Percentiles rank a stretch among this genome's conserved stretches.
These are phyloP conservation scores for Ctenicera cuprea DNA, from an alignment of 2,888 invertebrate genomes.

Conservation along the genomic window DNA sequence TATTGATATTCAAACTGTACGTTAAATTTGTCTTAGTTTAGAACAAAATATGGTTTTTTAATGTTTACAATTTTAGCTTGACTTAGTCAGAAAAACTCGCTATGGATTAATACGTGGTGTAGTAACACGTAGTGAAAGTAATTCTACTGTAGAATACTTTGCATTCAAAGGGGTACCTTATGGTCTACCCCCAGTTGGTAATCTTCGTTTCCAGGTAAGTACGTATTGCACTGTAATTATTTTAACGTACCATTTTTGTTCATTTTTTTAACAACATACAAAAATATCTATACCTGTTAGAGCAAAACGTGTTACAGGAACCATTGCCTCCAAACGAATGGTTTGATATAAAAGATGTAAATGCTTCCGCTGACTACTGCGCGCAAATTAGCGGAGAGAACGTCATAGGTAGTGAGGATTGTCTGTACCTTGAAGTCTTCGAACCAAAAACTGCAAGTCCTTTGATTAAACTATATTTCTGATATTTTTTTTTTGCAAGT, in stretches of 20 bases:
- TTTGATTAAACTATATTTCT: too few relatives aligned
- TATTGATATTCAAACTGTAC: too few relatives aligned
- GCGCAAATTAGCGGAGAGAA: conserved; percentile 27
- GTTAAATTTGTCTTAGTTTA: too few relatives aligned
- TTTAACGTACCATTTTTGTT: too few relatives aligned
- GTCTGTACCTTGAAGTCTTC: conserved; percentile 40
- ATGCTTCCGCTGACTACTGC: conserved; percentile 4
- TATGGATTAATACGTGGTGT: conserved; percentile 11
- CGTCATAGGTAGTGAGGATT: conserved; percentile 47
- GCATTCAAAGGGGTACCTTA: conserved; percentile 44
- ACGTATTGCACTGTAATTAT: too few relatives aligned
- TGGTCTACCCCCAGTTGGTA: conserved; percentile 60
- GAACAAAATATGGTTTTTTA: too few relatives aligned
- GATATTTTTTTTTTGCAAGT: background rate
- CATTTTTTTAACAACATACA: too few relatives aligned
- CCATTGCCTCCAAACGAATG: conserved; percentile 12
- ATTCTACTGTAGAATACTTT: background rate
- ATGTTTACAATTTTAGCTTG: background rate
- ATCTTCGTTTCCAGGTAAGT: conserved; percentile 60
- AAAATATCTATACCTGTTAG: too few relatives aligned
- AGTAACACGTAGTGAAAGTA: background rate
- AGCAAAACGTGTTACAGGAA: too few relatives aligned
- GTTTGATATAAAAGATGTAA: conserved; percentile 27
- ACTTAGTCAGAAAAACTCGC: background rate
- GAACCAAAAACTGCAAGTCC: conserved; percentile 31